Percentiles rank a stretch among this genome's conserved stretches.
These are phyloP conservation scores for Caenorhabditis afra DNA, from an alignment of 2,888 invertebrate genomes.

Conservation along the genomic window DNA sequence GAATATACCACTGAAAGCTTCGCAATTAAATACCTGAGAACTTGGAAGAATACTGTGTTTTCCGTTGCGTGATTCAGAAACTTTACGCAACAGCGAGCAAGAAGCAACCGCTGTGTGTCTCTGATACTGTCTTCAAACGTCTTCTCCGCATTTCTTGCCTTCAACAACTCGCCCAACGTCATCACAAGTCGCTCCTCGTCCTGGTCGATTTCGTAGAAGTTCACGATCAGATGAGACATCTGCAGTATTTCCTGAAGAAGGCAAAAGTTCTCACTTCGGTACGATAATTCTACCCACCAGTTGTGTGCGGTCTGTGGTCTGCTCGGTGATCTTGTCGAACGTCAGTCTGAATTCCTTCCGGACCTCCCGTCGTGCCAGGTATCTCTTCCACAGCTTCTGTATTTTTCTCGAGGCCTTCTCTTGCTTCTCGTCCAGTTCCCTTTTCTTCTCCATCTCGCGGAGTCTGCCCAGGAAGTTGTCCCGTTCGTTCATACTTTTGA, in stretches of 20 bases:
- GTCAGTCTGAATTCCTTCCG: constrained; percentile 8
- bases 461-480: constrained; percentile 53
- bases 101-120: constrained; percentile 16
- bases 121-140: constrained; percentile 10
- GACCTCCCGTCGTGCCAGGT: neutral
- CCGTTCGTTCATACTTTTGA: constrained; percentile 50
- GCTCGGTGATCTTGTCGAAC: constrained; percentile 28
- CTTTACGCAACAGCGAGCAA: constrained; percentile 39
- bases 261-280: neutral
- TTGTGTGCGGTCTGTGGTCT: neutral
- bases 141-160: constrained; percentile 13
- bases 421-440: constrained; percentile 30
- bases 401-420: constrained; percentile 24
- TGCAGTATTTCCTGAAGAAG: constrained; percentile 1
- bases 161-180: constrained; percentile 29
- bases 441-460: constrained; percentile 33
- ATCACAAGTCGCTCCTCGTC: constrained; percentile 53
- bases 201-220: constrained; percentile 40
- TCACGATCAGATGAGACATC: constrained; percentile 33
- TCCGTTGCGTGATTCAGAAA: constrained; percentile 38
- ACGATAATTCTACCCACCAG: neutral
- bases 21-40: constrained; percentile 42
- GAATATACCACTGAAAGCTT: neutral
- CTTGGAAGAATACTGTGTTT: constrained; percentile 47
- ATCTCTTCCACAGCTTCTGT: constrained; percentile 40